Evolutionary conservation across 2,113 vertebrate genomes (phyloP), one percentile per base, ranked within the genome.

Genomic region (Phyllopteryx taeniolatus): DNA sequence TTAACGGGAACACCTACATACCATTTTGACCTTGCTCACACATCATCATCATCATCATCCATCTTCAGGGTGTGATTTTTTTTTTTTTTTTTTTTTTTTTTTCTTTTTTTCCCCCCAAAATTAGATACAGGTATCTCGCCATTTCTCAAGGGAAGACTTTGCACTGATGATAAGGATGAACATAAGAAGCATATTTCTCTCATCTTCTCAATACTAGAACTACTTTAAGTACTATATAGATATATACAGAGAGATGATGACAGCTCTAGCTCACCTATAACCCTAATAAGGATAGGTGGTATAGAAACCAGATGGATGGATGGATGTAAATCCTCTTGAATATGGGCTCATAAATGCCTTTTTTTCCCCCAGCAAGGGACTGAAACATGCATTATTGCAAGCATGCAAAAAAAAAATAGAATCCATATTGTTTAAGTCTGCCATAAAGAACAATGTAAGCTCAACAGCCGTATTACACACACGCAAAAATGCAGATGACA

Each of bases 101-200:
- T 56, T 22, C 22, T 46, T 46, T 12, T 54, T 8, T 56, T 56
- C 20, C 4, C 6, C 6, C 1, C 1, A 39, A 31, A 81, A 71
- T 87, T 74, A 83, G 75, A 74, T 77, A 79, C 70, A 6, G 35
- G 27, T 27, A 27, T 27, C 61, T 68, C 68, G 75, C 75, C 6
- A 78, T 77, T 82, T 80, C 73, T 62, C 22, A 19, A 57, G 56
- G 67, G 61, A 27, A 66, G 31, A 67, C 17, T 42, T 63, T 42
- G 17, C 27, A 27, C 27, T 27, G 27, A 39, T 35, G 59, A 2
- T 33, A 7, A 35, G 33, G 27, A 35, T 8, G 14, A 53, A 35
- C 33, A 61, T 59, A 35, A 35, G 54, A 22, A 56, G 6, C 43
- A 44, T 22, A 22, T 56, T 53, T 53, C 14, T 17, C 13, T 27